Percentiles rank a stretch among this genome's conserved stretches.
phyloP scores from a whole-genome alignment of 2,113 vertebrate genomes.

The Colistium nudipinnis region DNA sequence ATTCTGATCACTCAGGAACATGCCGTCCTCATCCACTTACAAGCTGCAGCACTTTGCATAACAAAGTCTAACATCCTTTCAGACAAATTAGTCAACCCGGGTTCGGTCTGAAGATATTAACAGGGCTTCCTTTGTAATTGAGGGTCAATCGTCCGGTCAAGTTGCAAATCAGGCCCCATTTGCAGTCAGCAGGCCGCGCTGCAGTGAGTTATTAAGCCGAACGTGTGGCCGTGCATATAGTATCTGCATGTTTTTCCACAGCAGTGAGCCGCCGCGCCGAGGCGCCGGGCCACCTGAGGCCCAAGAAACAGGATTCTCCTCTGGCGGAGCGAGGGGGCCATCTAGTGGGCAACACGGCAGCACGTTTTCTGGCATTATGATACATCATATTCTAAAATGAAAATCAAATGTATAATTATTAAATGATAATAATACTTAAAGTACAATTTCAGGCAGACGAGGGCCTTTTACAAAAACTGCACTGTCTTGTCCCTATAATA shows the following conservation, averaged over 20 bases:
- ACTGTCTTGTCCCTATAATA: too few relatives aligned
- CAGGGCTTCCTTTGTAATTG: constrained; percentile 49
- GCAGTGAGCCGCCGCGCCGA: neutral
- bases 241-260: constrained; percentile 42
- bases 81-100: constrained; percentile 47
- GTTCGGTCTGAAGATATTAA: constrained; percentile 52
- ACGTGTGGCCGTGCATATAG: constrained; percentile 64
- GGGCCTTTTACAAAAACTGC: too few relatives aligned
- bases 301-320: neutral
- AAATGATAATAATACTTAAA: too few relatives aligned
- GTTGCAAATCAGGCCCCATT: constrained; percentile 43
- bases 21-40: constrained; percentile 29
- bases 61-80: constrained; percentile 44
- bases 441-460: too few relatives aligned
- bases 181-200: constrained; percentile 36
- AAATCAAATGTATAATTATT: too few relatives aligned
- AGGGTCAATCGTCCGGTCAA: constrained; percentile 55
- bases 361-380: neutral
- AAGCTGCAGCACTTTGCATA: constrained; percentile 45
- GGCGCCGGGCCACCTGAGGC: neutral
- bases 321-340: constrained; percentile 70
- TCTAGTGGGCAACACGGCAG: constrained; percentile 59
- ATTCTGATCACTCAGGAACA: constrained; percentile 16
- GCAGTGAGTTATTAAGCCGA: constrained; percentile 43
- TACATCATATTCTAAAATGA: too few relatives aligned